Evolutionary conservation across 2,888 invertebrate genomes (phyloP), one percentile per base, ranked within the genome.

Genomic region (Drosophila prostipennis): DNA sequence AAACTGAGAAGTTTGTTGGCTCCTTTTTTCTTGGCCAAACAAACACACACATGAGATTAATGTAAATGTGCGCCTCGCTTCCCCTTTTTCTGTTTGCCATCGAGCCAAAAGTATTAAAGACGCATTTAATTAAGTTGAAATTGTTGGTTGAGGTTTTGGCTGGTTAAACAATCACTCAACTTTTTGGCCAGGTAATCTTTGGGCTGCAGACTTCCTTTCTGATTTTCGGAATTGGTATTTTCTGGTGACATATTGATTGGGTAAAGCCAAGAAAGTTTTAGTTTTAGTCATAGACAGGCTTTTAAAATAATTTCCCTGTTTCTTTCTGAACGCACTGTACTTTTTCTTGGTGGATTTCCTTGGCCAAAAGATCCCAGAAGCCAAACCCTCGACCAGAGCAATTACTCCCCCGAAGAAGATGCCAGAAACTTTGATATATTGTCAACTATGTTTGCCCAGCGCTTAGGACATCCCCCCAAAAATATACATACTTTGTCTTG

Each of bases 121-220:
- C 84, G 84, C 84, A 88, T 84, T 84, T 84, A 84, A 84, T 84
- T 84, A 84, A 88, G 77, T 84, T 80, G 86, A 88, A 84, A 84
- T 70, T 87, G 84, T 88, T 86, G 77, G 71, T 73, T 55, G 71
- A 83, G 78, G 80, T 80, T 78, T 53, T 63, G 37, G 73, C 77
- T 75, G 76, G 74, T 36, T 16, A 59, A 56, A 57, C 48, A 40
- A 58, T 53, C 72, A 60, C 52, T 39, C 64, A 72, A 71, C 39
- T 72, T 63, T 39, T 52, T 45, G 45, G 43, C 49, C 48, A 70
- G 61, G 67, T 64, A 64, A 53, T 64, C 64, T 37, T 2, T 2
- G 8, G 4, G 11, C 34, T 32, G 29, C 10, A 29, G 26, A 23
- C 23, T n/a, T 13, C 1, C 11, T 10, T 13, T 2, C 11, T n/a